Evolutionary conservation across 2,888 invertebrate genomes (phyloP).

Genomic region (Peribatodes rhomboidaria): DNA sequence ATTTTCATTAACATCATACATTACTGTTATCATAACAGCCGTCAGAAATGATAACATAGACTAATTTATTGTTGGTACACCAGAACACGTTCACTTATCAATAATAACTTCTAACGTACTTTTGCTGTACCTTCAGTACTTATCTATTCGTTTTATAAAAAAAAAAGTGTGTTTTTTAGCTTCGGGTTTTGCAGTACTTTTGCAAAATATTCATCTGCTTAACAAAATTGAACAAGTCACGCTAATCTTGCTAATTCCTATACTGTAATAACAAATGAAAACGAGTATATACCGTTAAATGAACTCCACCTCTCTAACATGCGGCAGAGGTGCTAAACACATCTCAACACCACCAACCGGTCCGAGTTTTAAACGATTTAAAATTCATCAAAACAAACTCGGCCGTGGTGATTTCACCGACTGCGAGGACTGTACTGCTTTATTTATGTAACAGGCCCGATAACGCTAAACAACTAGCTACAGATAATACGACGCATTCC

Average conservation of each 20-base stretch:
- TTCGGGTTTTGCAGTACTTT: neutral
- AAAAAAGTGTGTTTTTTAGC: too few relatives aligned
- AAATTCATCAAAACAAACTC: slow-evolving; percentile 39
- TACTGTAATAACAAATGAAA: slow-evolving; percentile 12
- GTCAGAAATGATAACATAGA: slow-evolving; percentile 35
- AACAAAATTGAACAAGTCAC: neutral
- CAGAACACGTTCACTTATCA: slow-evolving; percentile 28
- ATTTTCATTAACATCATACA: slow-evolving; percentile 54
- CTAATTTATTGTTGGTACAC: slow-evolving; percentile 36
- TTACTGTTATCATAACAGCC: slow-evolving; percentile 41
- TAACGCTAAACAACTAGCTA: slow-evolving; percentile 55
- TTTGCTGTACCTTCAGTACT: neutral
- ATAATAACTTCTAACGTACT: slow-evolving; percentile 16
- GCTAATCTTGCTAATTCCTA: neutral
- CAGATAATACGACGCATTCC: slow-evolving; percentile 55
- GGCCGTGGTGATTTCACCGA: slow-evolving; percentile 19
- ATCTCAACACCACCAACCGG: slow-evolving; percentile 28
- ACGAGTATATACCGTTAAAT: slow-evolving; percentile 34
- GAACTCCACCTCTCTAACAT: slow-evolving; percentile 37
- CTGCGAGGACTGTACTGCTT: slow-evolving; percentile 22
- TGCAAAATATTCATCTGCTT: neutral
- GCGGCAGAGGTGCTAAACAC: slow-evolving; percentile 25
- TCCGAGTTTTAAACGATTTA: slow-evolving; percentile 24
- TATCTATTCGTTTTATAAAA: slow-evolving; percentile 6
- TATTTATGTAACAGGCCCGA: slow-evolving; percentile 56